Evolutionary conservation across 1,140 invertebrate genomes (phyloP), one percentile per base, ranked within the genome.

Genomic region (Agraylea sexmaculata): DNA sequence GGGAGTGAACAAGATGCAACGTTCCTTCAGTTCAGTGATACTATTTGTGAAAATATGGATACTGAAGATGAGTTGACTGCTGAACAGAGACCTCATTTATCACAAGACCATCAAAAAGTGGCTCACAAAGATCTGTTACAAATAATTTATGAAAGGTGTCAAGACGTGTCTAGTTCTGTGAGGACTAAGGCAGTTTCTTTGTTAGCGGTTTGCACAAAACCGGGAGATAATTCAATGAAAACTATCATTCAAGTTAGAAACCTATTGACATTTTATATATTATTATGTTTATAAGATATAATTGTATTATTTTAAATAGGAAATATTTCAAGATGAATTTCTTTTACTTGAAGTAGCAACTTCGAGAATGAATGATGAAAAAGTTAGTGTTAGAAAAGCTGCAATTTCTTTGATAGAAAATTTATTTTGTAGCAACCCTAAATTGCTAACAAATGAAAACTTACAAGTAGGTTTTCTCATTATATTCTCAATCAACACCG

Each of bases 361-460:
- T 30, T 54, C 55, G 17, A 51, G 54, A 44, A 54, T 59, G 37
- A 54, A 56, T 40, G 62, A 66, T 48, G 62, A 66, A 46, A 57
- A 57, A 27, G 62, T 60, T 1, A 51, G 53, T 4, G 59, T 63
- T 37, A 53, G 63, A 5, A 50, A 54, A 23, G 54, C 55, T 21
- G 57, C 58, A 4, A 49, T 57, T 1, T 28, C 47, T 13, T 51
- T 64, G 2, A 33, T 60, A 30, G 55, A 59, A 13, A 53, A 55
- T n/a, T 31, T 58, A 18, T 43, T 60, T 11, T 21, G 31, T 33
- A 33, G 25, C 15, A 35, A 44, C 7, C 31, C 40, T 17, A 19
- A 28, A 22, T 49, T 50, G 0, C 2, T 23, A n/a, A 32, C 51
- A 1, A 45, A 42, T 48, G 57, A 42, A 20, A 50, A 50, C 51